Percentiles rank a stretch among this genome's conserved stretches.
Evolutionary conservation across 2,797 vertebrate species (phyloP).

Genomic region (Avahi laniger): DNA sequence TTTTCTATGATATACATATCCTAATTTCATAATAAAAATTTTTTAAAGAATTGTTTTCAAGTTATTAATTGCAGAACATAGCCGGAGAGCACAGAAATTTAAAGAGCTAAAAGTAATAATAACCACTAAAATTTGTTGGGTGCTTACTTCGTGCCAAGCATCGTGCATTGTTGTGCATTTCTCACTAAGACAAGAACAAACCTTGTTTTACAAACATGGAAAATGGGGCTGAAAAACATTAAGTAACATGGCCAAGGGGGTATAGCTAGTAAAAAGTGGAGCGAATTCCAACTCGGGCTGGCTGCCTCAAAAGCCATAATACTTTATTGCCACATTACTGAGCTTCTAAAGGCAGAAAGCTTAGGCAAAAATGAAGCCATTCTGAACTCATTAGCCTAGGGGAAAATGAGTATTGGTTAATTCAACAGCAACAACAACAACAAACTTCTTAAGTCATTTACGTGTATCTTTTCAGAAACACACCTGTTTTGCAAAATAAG

Average conservation of each 20-base stretch:
- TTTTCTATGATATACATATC: background rate
- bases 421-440: background rate
- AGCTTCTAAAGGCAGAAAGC: background rate
- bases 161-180: background rate
- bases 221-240: background rate
- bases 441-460: background rate
- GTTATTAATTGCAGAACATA: background rate
- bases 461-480: constrained; percentile 1
- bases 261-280: background rate
- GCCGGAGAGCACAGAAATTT: background rate
- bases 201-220: background rate
- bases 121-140: background rate
- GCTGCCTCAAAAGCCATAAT: background rate
- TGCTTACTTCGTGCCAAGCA: background rate
- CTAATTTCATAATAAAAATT: background rate
- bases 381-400: background rate
- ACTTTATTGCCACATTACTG: background rate
- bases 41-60: constrained; percentile 1
- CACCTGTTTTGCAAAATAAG: constrained; percentile 5
- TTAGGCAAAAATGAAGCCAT: background rate
- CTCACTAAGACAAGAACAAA: background rate
- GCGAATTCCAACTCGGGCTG: background rate
- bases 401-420: background rate
- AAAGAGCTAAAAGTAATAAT: background rate
- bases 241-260: background rate